Conservation (phyloP, 2,113 vertebrate species). For the Narcine bancroftii region DNA sequence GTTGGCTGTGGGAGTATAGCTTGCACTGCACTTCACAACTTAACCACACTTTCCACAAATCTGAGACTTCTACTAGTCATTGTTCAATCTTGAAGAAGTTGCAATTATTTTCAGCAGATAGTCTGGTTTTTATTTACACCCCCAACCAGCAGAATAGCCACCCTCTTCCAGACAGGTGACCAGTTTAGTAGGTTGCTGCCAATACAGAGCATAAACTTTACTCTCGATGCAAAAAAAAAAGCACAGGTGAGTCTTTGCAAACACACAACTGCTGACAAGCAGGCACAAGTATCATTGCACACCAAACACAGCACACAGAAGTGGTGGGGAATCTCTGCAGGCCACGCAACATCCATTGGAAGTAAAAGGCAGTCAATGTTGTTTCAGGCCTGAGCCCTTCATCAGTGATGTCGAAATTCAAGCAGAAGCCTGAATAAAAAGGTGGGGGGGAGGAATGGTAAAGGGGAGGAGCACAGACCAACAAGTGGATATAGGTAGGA, state of each 20-base stretch:
- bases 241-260: not conserved
- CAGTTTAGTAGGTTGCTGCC: not conserved
- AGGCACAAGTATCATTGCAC: not conserved
- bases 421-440: too few relatives aligned
- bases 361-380: too few relatives aligned
- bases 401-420: too few relatives aligned
- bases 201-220: not conserved
- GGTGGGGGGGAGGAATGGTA: too few relatives aligned
- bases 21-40: not conserved
- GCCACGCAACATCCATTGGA: too few relatives aligned
- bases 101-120: too few relatives aligned
- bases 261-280: not conserved
- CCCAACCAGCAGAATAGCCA: not conserved
- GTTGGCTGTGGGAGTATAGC: not conserved
- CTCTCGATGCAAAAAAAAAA: not conserved
- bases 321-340: too few relatives aligned
- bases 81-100: not conserved
- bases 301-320: too few relatives aligned
- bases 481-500: too few relatives aligned
- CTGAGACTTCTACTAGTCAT: not conserved
- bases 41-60: constrained; percentile 9
- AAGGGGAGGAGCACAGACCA: too few relatives aligned
- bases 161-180: not conserved
- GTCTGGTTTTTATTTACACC: not conserved
- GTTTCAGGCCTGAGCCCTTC: too few relatives aligned